Evolutionary conservation across 2,888 invertebrate species (phyloP).

Genomic region (Galerucella calmariensis): DNA sequence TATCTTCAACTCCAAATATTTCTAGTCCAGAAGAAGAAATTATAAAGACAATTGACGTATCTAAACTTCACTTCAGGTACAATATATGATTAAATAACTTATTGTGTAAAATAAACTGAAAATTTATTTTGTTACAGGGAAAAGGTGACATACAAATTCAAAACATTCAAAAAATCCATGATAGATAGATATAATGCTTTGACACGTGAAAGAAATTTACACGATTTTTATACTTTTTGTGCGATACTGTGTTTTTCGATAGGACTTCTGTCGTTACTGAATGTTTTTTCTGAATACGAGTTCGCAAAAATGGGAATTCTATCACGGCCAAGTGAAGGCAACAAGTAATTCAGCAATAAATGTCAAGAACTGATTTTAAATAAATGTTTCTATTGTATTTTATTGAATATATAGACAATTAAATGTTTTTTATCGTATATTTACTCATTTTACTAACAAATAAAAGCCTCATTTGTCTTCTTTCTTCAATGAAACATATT

Average conservation of each 20-base stretch:
- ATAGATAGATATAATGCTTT: slow-evolving; percentile 51
- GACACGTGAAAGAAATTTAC: slow-evolving; percentile 55
- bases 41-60: slow-evolving; percentile 26
- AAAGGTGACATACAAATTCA: slow-evolving; percentile 46
- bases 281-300: slow-evolving; percentile 60
- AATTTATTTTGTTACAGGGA: slow-evolving; percentile 49
- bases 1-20: slow-evolving; percentile 16
- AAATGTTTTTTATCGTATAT: neutral
- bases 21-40: slow-evolving; percentile 44
- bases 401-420: neutral
- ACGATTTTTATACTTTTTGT: slow-evolving; percentile 58
- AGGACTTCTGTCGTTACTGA: slow-evolving; percentile 58
- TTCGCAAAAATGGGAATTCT: slow-evolving; percentile 50
- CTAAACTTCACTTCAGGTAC: slow-evolving; percentile 43
- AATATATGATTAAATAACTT: slow-evolving; percentile 5
- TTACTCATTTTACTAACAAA: neutral
- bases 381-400: slow-evolving; percentile 14
- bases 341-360: slow-evolving; percentile 4
- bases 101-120: neutral
- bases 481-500: no score
- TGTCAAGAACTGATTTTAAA: slow-evolving; percentile 12
- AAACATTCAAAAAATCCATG: slow-evolving; percentile 44
- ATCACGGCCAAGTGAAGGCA: slow-evolving; percentile 31
- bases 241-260: slow-evolving; percentile 61
- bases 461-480: no score